Base-by-base conservation (phyloP, 2,797 vertebrate species). In the Xenopus petersii region DNA sequence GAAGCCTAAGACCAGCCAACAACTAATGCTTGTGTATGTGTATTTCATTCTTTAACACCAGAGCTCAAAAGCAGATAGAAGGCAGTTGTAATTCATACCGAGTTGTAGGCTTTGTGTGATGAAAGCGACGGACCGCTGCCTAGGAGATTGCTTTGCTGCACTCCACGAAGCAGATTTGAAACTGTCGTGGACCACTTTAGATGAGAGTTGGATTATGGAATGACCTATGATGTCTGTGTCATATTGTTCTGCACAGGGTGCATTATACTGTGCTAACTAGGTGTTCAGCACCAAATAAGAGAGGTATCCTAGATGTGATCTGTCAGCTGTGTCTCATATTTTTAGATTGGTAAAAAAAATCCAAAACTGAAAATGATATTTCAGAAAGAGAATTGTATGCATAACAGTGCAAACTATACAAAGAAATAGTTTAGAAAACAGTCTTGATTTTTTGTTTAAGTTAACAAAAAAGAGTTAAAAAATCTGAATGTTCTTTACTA, bases 151-250 rank as follows among this genome's bases (percentile, higher is more conserved):
- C 95, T 98, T 98, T 97, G 95, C 96, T 94, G 94, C 96, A 94
- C 94, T 96, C 94, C 94, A 95, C 91, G 93, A 93, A 97, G 95
- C 95, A 97, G 95, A 98, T 98, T 96, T 97, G 94, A 98, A 96
- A 96, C 93, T 95, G 93, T 95, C 93, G 93, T 93, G 89, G 93
- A 94, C 94, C 93, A 94, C 92, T 94, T 95, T 93, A 96, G 96
- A 98, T 98, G 97, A 97, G 94, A 95, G 94, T 95, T 95, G 97
- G 96, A 98, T 98, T 98, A 98, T 96, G 93, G 95, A 98, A 95
- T 97, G 98, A 98, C 96, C 98, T 91, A 91, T 93, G 87, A 91
- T 96, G 95, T 95, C 95, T 95, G 94, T 98, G 96, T 98, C 97
- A 98, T 93, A 95, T 95, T 93, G 94, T 93, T 94, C 92, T 93